Evolutionary conservation across 2,797 vertebrate species (phyloP).

Genomic region (Silurus aristotelis): DNA sequence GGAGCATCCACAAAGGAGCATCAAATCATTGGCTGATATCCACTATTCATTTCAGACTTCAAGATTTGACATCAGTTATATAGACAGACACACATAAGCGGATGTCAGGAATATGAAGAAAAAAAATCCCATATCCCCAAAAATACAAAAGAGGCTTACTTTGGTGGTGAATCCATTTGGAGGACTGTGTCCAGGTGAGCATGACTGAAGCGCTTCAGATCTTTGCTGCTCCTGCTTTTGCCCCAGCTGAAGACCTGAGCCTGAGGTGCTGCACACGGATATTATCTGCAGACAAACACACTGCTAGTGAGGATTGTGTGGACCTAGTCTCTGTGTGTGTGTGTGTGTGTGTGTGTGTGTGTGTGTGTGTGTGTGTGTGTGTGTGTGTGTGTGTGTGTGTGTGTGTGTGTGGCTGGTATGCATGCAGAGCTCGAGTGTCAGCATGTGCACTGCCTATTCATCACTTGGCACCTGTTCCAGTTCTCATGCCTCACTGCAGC

Average conservation of each 20-base stretch:
- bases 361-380: neutral
- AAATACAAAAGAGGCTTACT: neutral
- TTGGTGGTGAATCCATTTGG: conserved; percentile 1
- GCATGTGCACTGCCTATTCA: conserved; percentile 47
- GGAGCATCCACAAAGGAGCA: neutral
- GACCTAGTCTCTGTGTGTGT: neutral
- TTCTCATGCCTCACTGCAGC: conserved; percentile 52
- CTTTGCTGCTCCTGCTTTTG: conserved; percentile 6
- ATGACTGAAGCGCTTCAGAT: neutral
- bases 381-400: neutral
- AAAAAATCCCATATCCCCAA: neutral
- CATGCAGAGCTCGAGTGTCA: neutral
- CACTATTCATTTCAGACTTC: neutral
- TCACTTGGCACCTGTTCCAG: conserved; percentile 61
- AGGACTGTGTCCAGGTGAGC: conserved; percentile 4
- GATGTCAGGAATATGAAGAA: neutral
- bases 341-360: neutral
- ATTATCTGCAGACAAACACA: conserved; percentile 5
- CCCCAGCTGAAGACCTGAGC: neutral
- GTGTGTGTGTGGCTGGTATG: neutral
- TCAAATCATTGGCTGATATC: neutral
- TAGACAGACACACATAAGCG: neutral
- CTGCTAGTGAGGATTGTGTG: neutral
- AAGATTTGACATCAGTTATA: neutral
- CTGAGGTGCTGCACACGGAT: neutral